A percentile compares a stretch with the other conserved stretches of the same genome.
These are phyloP conservation scores for Drosophila mettleri DNA, from an alignment of 2,888 invertebrate genomes.

Conservation along the genomic window DNA sequence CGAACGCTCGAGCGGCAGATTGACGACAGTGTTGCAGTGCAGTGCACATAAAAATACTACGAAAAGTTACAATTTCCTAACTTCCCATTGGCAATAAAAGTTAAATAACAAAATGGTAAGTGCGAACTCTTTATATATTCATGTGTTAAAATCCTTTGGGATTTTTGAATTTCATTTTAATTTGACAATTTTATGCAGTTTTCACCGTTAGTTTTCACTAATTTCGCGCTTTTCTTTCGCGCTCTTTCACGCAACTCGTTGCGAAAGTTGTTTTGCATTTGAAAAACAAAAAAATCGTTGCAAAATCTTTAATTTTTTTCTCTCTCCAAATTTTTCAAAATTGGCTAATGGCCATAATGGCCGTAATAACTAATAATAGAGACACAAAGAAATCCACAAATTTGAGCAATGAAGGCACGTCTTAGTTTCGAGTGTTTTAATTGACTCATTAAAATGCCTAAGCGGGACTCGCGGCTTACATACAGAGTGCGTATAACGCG, in stretches of 20 bases:
- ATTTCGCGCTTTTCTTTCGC: conserved; percentile 19
- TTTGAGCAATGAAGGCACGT: conserved; percentile 20
- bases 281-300: conserved; percentile 6
- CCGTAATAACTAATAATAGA: conserved; percentile 15
- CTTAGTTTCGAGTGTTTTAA: conserved; percentile 11
- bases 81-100: neutral
- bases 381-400: conserved; percentile 1
- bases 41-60: conserved; percentile 19
- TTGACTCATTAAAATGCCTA: conserved; percentile 9
- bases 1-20: conserved; percentile 51
- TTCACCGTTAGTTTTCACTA: conserved; percentile 1
- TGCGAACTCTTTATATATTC: neutral
- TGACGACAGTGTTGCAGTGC: conserved; percentile 34
- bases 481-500: neutral
- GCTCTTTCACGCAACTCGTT: conserved; percentile 58
- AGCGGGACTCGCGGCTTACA: neutral
- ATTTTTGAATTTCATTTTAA: neutral
- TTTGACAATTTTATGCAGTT: neutral
- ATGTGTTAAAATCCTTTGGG: neutral
- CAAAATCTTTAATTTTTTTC: conserved; percentile 26
- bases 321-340: conserved; percentile 29
- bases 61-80: neutral
- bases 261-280: conserved; percentile 65
- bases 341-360: conserved; percentile 4
- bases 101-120: conserved; percentile 55